phyloP scores from a whole-genome alignment of 1,140 invertebrate species.

The Fopius arisanus region DNA sequence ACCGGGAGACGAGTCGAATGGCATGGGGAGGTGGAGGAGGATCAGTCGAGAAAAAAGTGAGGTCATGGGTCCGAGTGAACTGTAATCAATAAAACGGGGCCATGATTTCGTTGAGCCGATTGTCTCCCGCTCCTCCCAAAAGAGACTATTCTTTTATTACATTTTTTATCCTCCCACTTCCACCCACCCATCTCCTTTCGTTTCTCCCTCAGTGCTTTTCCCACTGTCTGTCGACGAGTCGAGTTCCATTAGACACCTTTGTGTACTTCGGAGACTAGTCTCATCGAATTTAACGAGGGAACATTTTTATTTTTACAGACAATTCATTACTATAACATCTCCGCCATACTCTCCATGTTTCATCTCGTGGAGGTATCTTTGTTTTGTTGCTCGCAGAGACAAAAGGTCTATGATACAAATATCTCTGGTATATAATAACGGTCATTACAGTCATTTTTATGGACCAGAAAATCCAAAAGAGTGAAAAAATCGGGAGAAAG shows the following conservation, averaged over 20 bases:
- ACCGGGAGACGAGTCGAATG: not conserved
- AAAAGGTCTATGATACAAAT: too few relatives aligned
- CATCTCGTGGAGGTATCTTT: too few relatives aligned
- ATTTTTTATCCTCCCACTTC: not conserved
- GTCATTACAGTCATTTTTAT: too few relatives aligned
- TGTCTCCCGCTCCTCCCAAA: not conserved
- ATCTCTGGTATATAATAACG: too few relatives aligned
- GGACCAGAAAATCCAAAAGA: too few relatives aligned
- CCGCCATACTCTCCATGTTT: not conserved
- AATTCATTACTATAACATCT: not conserved
- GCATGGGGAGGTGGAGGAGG: not conserved
- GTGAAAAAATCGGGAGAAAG: too few relatives aligned
- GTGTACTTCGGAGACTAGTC: not conserved
- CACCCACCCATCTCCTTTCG: not conserved
- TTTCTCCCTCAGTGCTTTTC: not conserved
- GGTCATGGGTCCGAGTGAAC: not conserved
- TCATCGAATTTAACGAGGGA: not conserved
- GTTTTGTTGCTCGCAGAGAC: too few relatives aligned
- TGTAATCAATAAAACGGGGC: conserved; percentile 4
- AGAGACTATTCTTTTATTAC: conserved; percentile 2
- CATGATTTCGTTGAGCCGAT: conserved; percentile 17
- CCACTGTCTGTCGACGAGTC: not conserved
- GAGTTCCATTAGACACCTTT: conserved; percentile 11
- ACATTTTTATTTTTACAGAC: not conserved
- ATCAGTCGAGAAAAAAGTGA: not conserved